These are phyloP conservation scores for Pomatorhinus ruficollis DNA, from an alignment of 2,113 vertebrate species.

Conservation along the genomic window DNA sequence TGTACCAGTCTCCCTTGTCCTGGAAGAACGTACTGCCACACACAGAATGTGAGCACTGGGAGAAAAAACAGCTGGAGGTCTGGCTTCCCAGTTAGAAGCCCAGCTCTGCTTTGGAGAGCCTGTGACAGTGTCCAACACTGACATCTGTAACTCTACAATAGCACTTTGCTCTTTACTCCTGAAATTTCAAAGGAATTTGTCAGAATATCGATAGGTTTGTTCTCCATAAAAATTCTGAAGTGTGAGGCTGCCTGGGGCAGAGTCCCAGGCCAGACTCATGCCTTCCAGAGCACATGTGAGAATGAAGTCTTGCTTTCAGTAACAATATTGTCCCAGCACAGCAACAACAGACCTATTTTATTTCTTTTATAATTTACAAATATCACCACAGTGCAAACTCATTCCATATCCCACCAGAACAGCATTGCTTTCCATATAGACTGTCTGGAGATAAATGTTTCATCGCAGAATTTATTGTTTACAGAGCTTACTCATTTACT, in stretches of 20 bases:
- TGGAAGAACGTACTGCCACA: not conserved
- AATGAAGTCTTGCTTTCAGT: not conserved
- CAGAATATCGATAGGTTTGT: not conserved
- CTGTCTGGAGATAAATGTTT: not conserved
- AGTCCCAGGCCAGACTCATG: not conserved
- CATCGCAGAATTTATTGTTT: slow-evolving; percentile 17
- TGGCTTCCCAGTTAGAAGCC: not conserved
- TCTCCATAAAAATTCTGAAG: not conserved
- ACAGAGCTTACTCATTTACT: not conserved
- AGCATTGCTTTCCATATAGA: not conserved
- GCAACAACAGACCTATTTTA: not conserved
- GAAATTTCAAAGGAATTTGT: not conserved
- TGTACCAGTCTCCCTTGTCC: not conserved
- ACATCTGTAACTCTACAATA: not conserved
- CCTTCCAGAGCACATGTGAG: not conserved
- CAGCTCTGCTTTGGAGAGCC: not conserved
- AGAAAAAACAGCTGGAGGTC: not conserved
- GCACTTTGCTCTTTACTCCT: not conserved
- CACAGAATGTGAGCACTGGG: not conserved
- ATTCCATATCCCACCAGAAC: not conserved
- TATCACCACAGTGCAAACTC: not conserved
- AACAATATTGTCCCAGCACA: not conserved
- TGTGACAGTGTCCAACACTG: rapidly evolving
- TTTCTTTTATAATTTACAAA: not conserved
- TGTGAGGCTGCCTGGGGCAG: not conserved